Base-by-base conservation (phyloP, 92 coral and sea anemone species). In the Hydrozoanthus gracilis region DNA sequence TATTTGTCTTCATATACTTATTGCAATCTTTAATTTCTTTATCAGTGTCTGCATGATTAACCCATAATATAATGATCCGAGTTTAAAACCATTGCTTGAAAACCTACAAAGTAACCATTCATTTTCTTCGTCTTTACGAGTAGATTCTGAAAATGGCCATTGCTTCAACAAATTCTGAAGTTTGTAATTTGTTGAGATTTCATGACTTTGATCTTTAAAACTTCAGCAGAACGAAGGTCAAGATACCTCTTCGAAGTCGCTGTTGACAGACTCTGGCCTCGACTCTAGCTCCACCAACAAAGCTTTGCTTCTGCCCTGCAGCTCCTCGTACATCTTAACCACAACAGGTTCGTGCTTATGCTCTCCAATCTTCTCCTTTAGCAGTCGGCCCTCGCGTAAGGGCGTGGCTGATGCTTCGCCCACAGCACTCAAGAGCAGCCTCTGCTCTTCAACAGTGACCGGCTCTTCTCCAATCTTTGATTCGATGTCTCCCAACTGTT, bases 291-390 rank as follows among this genome's bases (percentile, higher is more conserved):
- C 93, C 14, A 95, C 95, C 13, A 97, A 86, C 82, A 92, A 83
- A 10, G 95, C 97, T 67, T 94, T 93, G 75, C 99, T 97, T 17
- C 89, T 91, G 77, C 89, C 91, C 71, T 93, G 98, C 44, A 97
- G 90, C 79, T 97, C 97, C 52, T 97, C 98, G 73, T 95, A 97
- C 88, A 97, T 97, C 79, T 93, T 92, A 44, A 92, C 94, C 7
- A 94, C 94, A 15, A 95, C 98, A 20, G 96, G 95, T 73, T 92
- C 92, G 72, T 92, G 89, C 50, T 91, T 92, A 12, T 90, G 89
- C 13, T 90, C 92, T 51, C 92, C 88, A 73, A 93, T 88, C 70
- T 96, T 92, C 86, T 92, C 96, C 51, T 95, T 92, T 18, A 97
- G 80, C 54, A 97, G 61, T 82, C 92, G 91, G 1, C 99, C 99